phyloP scores from a whole-genome alignment of 2,888 invertebrate genomes.

The Phortica magna region DNA sequence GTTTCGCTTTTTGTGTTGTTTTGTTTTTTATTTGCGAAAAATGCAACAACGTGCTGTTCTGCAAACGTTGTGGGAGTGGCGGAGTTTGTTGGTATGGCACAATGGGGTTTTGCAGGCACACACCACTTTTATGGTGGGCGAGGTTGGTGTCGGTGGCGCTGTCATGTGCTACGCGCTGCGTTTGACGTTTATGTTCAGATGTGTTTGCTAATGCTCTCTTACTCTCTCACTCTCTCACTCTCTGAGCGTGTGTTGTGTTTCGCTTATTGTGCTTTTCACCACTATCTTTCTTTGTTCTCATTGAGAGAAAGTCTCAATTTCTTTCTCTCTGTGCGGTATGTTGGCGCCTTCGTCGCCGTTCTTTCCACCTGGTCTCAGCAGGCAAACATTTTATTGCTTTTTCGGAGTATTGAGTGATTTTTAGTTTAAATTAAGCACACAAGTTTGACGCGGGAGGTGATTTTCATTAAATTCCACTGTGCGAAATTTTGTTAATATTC shows the following conservation, averaged over 20 bases:
- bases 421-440: not conserved
- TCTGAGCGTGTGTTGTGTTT: slow-evolving; percentile 2
- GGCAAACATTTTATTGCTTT: slow-evolving; percentile 42
- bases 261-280: slow-evolving; percentile 55
- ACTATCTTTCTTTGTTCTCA: not conserved
- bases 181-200: slow-evolving; percentile 24
- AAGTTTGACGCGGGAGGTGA: not conserved
- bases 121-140: not conserved
- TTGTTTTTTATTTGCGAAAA: slow-evolving; percentile 51
- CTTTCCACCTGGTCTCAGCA: slow-evolving; percentile 49
- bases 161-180: slow-evolving; percentile 17
- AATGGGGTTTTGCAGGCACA: not conserved
- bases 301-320: not conserved
- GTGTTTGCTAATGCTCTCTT: not conserved
- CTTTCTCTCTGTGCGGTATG: not conserved
- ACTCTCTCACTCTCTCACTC: not conserved
- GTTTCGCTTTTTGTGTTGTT: slow-evolving; percentile 15
- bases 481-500: too few relatives aligned
- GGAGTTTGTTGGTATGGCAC: not conserved
- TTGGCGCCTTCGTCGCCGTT: slow-evolving; percentile 33
- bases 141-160: slow-evolving; percentile 1
- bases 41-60: slow-evolving; percentile 68
- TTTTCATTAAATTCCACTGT: not conserved
- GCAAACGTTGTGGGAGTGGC: slow-evolving; percentile 40
- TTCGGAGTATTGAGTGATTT: slow-evolving; percentile 69